Evolutionary conservation across 2,113 vertebrate genomes (phyloP), one percentile per base, ranked within the genome.

Genomic region (Notothenia coriiceps): DNA sequence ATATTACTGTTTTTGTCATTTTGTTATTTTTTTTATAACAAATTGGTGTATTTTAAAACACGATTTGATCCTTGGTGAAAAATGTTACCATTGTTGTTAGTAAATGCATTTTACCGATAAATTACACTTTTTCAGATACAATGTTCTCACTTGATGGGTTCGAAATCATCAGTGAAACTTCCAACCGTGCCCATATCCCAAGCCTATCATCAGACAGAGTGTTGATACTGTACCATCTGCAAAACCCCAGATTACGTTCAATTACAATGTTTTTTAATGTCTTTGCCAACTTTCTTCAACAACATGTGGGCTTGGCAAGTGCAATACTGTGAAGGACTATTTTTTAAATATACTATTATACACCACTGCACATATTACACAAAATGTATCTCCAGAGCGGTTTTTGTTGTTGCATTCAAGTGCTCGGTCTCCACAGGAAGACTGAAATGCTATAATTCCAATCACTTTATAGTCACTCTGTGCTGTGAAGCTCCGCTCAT

Each of bases 401-500:
- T 33, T 60, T 70, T n/a, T 79, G 55, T 54, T 77, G 65, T 79
- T 74, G 46, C 35, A 57, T 82, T 75, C 14, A 65, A 51, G 60
- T 84, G 80, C 50, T 59, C 4, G 6, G 49, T 72, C 52, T 72
- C 73, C 62, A 71, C 70, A 61, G 72, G 15, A 72, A 51, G 52
- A 80, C 47, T 74, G 52, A 77, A 77, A 69, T 57, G 18, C 51
- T 11, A 50, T 68, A 54, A 74, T 78, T 80, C 66, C 43, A 72
- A 18, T 61, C 25, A 84, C 77, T 80, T 85, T 73, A 71, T 70
- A 65, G 65, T 84, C 57, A 50, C 59, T 73, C 7, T 80, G 56
- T 63, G 70, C 68, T 50, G 61, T 54, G 80, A 70, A 83, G 65
- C 71, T 74, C 46, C 40, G 61, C 80, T 84, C 81, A 72, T 88